phyloP scores from a whole-genome alignment of 2,113 vertebrate species.

The Pelodiscus sinensis region DNA sequence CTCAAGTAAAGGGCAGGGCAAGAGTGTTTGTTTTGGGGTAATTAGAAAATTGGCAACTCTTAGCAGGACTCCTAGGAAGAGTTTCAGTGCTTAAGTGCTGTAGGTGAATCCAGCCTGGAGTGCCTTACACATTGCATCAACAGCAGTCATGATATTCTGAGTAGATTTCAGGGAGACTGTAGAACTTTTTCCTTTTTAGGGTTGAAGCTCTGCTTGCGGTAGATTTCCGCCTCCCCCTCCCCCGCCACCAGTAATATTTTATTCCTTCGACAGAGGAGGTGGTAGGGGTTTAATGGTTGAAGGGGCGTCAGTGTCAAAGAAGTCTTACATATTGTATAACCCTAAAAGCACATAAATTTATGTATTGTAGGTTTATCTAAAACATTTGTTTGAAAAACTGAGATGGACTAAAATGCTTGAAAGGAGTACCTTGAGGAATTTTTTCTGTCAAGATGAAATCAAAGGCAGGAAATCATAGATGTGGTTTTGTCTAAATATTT shows the following conservation, averaged over 20 bases:
- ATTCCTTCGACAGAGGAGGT: accelerated
- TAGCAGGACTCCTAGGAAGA: background rate
- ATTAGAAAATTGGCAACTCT: background rate
- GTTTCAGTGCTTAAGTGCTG: background rate
- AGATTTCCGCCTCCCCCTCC: background rate
- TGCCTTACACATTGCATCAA: background rate
- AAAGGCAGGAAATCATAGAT: constrained; percentile 53
- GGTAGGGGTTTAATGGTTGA: background rate
- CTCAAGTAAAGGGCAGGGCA: too few relatives aligned
- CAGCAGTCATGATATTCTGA: background rate
- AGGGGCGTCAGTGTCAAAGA: background rate
- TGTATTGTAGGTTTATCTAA: constrained; percentile 56
- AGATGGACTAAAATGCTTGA: constrained; percentile 15
- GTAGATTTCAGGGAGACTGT: background rate
- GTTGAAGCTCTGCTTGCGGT: background rate
- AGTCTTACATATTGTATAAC: background rate
- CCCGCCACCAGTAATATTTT: background rate
- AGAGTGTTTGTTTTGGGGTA: too few relatives aligned
- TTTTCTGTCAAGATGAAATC: constrained; percentile 61
- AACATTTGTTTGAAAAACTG: constrained; percentile 27
- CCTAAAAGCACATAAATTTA: background rate
- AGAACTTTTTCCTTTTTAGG: background rate
- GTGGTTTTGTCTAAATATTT: constrained; percentile 36
- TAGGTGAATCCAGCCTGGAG: background rate
- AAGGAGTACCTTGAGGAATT: constrained; percentile 43